Conservation (phyloP, 2,888 invertebrate species). For the Morpho achilles region DNA sequence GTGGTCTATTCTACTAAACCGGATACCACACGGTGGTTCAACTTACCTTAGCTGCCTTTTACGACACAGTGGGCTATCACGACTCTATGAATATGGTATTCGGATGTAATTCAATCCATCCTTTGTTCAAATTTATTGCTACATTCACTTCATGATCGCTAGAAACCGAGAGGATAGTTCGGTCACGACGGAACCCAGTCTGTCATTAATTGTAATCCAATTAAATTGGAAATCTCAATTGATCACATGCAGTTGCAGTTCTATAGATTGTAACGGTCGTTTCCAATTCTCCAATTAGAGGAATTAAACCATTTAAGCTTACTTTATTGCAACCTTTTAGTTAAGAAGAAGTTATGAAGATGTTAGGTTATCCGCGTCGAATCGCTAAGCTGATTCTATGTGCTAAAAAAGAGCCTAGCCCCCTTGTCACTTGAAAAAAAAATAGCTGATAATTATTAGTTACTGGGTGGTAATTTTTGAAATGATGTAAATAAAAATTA, state of each 20-base stretch:
- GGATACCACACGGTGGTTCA: too few relatives aligned
- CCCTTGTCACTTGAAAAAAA: too few relatives aligned
- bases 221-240: conserved; percentile 26
- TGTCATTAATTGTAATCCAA: conserved; percentile 26
- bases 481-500: too few relatives aligned
- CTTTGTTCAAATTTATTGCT: conserved; percentile 1
- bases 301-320: conserved; percentile 4
- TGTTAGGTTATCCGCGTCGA: too few relatives aligned
- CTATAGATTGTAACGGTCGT: conserved; percentile 29
- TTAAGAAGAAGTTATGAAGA: not conserved
- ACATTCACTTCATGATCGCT: conserved; percentile 12
- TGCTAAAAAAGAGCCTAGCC: too few relatives aligned
- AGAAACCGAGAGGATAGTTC: conserved; percentile 22
- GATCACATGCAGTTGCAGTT: conserved; percentile 29
- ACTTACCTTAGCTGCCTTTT: too few relatives aligned
- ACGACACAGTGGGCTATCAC: too few relatives aligned
- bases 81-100: not conserved
- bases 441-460: too few relatives aligned
- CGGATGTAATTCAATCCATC: not conserved
- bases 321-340: conserved; percentile 1
- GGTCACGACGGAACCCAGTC: conserved; percentile 25
- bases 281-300: conserved; percentile 32
- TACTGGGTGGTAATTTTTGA: too few relatives aligned
- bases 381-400: too few relatives aligned
- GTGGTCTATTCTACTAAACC: too few relatives aligned